These are phyloP conservation scores for Meles meles DNA, from an alignment of 2,113 vertebrate species.

Conservation along the genomic window DNA sequence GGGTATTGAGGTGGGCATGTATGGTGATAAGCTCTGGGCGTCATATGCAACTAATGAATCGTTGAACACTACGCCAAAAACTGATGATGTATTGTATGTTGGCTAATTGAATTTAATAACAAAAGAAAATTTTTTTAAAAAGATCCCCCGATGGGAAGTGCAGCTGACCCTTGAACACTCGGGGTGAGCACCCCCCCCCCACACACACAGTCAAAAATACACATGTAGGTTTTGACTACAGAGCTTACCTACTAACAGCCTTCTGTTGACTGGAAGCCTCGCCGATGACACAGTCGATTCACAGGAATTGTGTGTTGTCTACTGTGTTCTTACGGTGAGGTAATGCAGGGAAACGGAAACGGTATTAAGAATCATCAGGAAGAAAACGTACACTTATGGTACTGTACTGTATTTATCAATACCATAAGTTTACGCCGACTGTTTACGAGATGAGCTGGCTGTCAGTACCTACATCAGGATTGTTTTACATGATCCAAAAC, in stretches of 20 bases:
- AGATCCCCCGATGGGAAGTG: not conserved
- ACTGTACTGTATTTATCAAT: not conserved
- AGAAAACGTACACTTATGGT: not conserved
- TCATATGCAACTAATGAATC: too few species aligned
- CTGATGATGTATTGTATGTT: too few species aligned
- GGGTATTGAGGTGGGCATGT: too few species aligned
- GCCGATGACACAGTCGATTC: not conserved
- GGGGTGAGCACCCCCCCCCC: not conserved
- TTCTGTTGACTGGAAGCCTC: not conserved
- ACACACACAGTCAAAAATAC: not conserved
- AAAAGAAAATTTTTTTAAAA: too few species aligned
- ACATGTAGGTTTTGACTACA: not conserved
- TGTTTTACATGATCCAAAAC: not conserved
- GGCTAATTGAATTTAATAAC: too few species aligned
- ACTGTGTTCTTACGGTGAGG: not conserved
- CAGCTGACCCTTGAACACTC: not conserved
- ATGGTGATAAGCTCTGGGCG: too few species aligned
- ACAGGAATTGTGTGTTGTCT: not conserved
- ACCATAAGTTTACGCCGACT: not conserved
- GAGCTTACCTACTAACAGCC: not conserved
- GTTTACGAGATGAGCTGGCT: not conserved
- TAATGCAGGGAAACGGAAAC: too few species aligned
- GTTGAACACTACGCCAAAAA: too few species aligned
- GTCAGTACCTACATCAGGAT: not conserved
- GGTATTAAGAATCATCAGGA: not conserved